Evolutionary conservation across 2,113 vertebrate genomes (phyloP).

Genomic region (Paedocypris sp.): DNA sequence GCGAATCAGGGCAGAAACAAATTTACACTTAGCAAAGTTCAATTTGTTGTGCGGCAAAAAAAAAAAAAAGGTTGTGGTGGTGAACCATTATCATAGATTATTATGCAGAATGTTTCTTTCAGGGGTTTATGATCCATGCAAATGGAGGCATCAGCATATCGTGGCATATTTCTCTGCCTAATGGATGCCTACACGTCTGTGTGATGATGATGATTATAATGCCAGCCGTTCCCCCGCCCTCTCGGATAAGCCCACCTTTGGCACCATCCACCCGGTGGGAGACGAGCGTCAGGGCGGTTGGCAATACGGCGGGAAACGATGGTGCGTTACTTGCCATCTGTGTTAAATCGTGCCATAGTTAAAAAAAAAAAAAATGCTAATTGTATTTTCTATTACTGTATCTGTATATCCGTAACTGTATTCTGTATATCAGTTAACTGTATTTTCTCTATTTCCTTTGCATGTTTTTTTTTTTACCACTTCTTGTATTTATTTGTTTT

Average conservation of each 20-base stretch:
- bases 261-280: constrained; percentile 30
- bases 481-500: no score
- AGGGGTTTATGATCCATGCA: constrained; percentile 64
- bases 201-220: constrained; percentile 36
- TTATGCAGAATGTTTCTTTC: constrained; percentile 49
- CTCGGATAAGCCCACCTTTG: constrained; percentile 32
- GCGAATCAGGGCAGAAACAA: constrained; percentile 50
- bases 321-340: no score
- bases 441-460: no score
- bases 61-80: constrained; percentile 32
- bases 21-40: constrained; percentile 54
- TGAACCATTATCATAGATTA: constrained; percentile 48
- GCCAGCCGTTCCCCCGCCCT: constrained; percentile 17
- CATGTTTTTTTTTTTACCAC: no score
- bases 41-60: constrained; percentile 40
- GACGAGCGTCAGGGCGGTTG: no score
- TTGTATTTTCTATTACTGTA: no score
- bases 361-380: no score
- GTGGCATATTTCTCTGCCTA: constrained; percentile 55
- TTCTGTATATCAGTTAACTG: no score
- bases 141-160: constrained; percentile 61
- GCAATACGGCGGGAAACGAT: no score
- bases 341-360: no score
- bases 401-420: no score
- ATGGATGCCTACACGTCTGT: constrained; percentile 55